These are phyloP conservation scores for Ceyx cyanopectus DNA, from an alignment of 2,113 vertebrate species.

Conservation along the genomic window DNA sequence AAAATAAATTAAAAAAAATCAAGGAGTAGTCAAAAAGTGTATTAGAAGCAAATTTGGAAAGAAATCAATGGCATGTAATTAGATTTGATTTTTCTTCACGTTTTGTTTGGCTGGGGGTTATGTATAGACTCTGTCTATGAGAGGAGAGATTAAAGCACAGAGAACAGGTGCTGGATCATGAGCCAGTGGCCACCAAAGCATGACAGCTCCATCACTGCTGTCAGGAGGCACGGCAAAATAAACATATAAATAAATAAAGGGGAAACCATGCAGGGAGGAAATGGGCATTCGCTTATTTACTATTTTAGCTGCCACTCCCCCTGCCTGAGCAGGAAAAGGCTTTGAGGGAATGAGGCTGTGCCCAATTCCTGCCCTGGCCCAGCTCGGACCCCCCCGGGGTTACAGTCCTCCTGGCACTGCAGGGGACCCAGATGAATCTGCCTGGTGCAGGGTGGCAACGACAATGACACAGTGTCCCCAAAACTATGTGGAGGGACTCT, in stretches of 20 bases:
- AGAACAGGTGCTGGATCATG: conserved; percentile 27
- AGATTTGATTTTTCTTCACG: conserved; percentile 66
- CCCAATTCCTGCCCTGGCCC: neutral
- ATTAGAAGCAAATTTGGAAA: conserved; percentile 68
- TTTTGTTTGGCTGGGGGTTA: conserved; percentile 41
- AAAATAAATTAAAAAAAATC: neutral
- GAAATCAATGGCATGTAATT: conserved; percentile 72
- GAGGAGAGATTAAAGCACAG: neutral
- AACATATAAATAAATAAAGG: neutral
- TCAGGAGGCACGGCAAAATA: conserved; percentile 68
- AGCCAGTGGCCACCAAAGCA: conserved; percentile 69
- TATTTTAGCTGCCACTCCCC: neutral
- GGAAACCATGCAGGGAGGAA: conserved; percentile 8
- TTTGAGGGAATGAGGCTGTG: neutral
- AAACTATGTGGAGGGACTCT: neutral
- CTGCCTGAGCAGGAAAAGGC: neutral
- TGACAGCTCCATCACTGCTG: conserved; percentile 79
- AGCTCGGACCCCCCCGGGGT: rapidly evolving
- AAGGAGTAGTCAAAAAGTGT: conserved; percentile 45
- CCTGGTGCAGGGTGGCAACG: neutral
- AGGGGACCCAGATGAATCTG: neutral
- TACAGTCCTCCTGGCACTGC: rapidly evolving
- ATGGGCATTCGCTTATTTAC: neutral
- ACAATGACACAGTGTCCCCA: rapidly evolving
- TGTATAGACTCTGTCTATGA: neutral